Percentiles rank a stretch among this genome's conserved stretches.
These are phyloP conservation scores for Oryzias sinensis DNA, from an alignment of 2,797 vertebrate genomes.

Conservation along the genomic window DNA sequence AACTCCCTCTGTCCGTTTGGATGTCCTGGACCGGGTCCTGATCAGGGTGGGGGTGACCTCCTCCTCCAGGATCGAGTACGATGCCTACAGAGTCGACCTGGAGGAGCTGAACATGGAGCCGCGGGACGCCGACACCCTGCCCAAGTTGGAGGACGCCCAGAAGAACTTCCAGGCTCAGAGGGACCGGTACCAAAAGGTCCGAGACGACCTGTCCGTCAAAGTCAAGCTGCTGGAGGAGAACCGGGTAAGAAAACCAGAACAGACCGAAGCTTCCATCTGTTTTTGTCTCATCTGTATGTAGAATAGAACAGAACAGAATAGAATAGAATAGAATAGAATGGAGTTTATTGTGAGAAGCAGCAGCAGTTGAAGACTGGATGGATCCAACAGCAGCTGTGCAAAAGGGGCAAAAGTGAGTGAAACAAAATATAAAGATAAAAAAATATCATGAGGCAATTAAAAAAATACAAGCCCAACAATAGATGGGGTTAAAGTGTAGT, in stretches of 20 bases:
- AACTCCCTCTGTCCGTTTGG: background rate
- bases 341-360: too few species aligned
- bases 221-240: slow-evolving; percentile 91
- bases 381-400: too few species aligned
- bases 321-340: too few species aligned
- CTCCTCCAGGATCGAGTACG: slow-evolving; percentile 84
- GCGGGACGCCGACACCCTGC: slow-evolving; percentile 82
- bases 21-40: background rate
- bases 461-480: too few species aligned
- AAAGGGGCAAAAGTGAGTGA: too few species aligned
- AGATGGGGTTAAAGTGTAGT: too few species aligned
- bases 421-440: too few species aligned
- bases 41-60: background rate
- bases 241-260: slow-evolving; percentile 74
- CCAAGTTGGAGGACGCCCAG: slow-evolving; percentile 91
- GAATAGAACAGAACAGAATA: too few species aligned
- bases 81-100: slow-evolving; percentile 90
- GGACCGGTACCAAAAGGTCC: slow-evolving; percentile 85
- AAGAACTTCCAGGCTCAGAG: slow-evolving; percentile 85
- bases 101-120: slow-evolving; percentile 92
- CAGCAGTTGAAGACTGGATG: too few species aligned
- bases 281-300: too few species aligned
- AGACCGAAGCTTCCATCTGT: too few species aligned
- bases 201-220: slow-evolving; percentile 87
- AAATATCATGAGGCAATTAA: too few species aligned